Evolutionary conservation across 23 tunicate species (phyloP), one percentile per base, ranked within the genome.

Genomic region (Phallusia fumigata): DNA sequence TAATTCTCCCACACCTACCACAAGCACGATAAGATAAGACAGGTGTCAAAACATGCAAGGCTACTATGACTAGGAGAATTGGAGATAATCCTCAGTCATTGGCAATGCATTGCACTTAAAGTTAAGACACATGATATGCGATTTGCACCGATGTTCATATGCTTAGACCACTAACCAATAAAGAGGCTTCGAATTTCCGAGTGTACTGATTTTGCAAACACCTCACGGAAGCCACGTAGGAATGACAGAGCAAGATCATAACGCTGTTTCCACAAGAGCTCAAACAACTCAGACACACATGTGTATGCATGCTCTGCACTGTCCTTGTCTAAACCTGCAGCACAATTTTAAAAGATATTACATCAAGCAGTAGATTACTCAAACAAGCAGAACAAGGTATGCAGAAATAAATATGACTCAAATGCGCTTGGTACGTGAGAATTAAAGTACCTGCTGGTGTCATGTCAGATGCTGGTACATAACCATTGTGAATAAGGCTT

Each of bases 381-480:
- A 13, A 51, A 51, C 15, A 51, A 15, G 15, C 15, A 51, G 58
- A 51, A 51, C 15, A 51, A 51, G 58, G n/a, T n/a, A n/a, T n/a
- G n/a, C n/a, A n/a, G n/a, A n/a, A n/a, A n/a, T n/a, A n/a, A n/a
- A n/a, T n/a, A n/a, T n/a, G n/a, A n/a, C n/a, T 18, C 69, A 19
- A 15, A 0, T 0, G 13, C 84, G n/a, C n/a, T n/a, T n/a, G n/a
- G n/a, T n/a, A n/a, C n/a, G n/a, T n/a, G n/a, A n/a, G n/a, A n/a
- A n/a, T n/a, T 0, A 52, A 52, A 52, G 19, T 52, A 88, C 98
- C 98, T 80, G 98, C 98, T 22, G 98, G 86, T 10, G 90, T 35
- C 98, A 93, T 93, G 81, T 93, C 87, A 18, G 98, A 93, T 5
- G 98, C 93, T 10, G 98, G 98, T 30, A 93, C 98, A 65, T 88